A percentile compares a stretch with the other conserved stretches of the same genome.
phyloP scores from a whole-genome alignment of 2,797 vertebrate species.

The Nyctibius grandis region DNA sequence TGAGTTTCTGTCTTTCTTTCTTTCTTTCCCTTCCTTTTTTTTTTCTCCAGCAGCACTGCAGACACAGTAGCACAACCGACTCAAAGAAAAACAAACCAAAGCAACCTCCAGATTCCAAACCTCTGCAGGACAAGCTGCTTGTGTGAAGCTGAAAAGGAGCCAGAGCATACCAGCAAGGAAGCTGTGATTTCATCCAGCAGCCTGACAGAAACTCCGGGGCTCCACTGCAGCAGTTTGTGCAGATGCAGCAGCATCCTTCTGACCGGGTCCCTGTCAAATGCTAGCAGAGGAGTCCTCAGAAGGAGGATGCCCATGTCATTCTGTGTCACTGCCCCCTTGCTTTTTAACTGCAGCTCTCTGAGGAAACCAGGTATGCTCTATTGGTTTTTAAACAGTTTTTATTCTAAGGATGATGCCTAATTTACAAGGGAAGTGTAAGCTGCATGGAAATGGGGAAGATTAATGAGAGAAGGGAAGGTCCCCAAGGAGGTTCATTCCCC shows the following conservation, averaged over 20 bases:
- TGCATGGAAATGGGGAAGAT: neutral
- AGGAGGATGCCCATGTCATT: neutral
- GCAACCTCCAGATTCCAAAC: neutral
- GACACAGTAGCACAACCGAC: neutral
- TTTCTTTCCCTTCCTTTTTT: neutral
- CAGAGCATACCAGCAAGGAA: slow-evolving; percentile 33
- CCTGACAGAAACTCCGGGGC: neutral
- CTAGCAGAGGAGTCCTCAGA: neutral
- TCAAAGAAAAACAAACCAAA: neutral
- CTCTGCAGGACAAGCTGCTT: neutral
- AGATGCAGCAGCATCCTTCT: slow-evolving; percentile 7
- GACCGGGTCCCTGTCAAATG: neutral
- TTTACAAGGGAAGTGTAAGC: neutral
- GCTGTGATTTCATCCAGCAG: slow-evolving; percentile 19
- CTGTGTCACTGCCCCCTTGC: neutral
- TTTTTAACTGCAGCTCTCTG: neutral
- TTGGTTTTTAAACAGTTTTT: slow-evolving; percentile 1
- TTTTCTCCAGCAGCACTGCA: neutral
- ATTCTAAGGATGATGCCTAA: neutral
- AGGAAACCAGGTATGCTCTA: slow-evolving; percentile 35
- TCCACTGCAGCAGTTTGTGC: slow-evolving; percentile 33
- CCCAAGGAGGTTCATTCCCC: neutral
- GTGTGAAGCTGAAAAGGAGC: slow-evolving; percentile 50
- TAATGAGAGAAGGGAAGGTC: neutral
- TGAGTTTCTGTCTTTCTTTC: neutral